Evolutionary conservation across 2,888 invertebrate genomes (phyloP).

Genomic region (Chorisops tibialis): DNA sequence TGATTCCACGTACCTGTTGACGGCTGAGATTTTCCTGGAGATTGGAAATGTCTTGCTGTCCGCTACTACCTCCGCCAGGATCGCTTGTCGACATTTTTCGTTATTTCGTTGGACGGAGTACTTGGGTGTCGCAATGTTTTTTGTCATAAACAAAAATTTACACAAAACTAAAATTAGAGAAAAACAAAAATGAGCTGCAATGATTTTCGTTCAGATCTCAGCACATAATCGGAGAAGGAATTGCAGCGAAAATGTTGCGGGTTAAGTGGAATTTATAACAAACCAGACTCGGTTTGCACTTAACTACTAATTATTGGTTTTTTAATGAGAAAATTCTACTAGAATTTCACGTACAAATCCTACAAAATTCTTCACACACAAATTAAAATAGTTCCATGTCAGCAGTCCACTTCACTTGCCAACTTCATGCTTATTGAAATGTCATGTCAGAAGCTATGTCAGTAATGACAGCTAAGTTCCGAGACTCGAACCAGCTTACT

Average conservation of each 20-base stretch:
- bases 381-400: constrained; percentile 40
- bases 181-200: background rate
- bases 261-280: background rate
- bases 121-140: background rate
- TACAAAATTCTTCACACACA: background rate
- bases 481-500: no score
- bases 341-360: constrained; percentile 4
- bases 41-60: constrained; percentile 30
- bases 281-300: background rate
- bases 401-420: constrained; percentile 36
- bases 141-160: constrained; percentile 10
- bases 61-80: constrained; percentile 14
- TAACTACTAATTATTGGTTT: background rate
- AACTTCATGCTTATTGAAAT: constrained; percentile 25
- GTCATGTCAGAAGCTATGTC: constrained; percentile 30
- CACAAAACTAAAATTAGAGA: constrained; percentile 14
- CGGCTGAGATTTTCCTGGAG: constrained; percentile 35
- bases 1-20: constrained; percentile 34
- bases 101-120: background rate
- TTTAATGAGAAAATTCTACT: background rate
- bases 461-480: no score
- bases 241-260: background rate
- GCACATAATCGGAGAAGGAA: background rate
- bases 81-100: constrained; percentile 26
- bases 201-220: background rate